Conservation (phyloP, 1,140 invertebrate genomes). For the Formica exsecta region DNA sequence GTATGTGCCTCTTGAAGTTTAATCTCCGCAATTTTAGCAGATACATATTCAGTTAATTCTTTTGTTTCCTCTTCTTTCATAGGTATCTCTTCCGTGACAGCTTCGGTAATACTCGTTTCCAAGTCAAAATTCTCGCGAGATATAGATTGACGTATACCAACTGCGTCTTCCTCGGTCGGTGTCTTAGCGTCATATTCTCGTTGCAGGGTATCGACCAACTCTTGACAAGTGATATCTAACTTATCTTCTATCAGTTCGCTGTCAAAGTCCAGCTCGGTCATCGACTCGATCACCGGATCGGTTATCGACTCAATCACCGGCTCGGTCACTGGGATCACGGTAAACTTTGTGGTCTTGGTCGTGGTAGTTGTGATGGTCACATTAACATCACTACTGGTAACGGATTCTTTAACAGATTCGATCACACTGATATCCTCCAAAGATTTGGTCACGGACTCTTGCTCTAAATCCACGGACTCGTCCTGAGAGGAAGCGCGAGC, state of each 20-base stretch:
- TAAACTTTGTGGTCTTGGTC: conserved; percentile 77
- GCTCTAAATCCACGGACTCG: conserved; percentile 63
- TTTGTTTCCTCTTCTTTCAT: conserved; percentile 20
- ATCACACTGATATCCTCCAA: conserved; percentile 75
- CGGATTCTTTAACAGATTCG: conserved; percentile 68
- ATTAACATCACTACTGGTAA: neutral
- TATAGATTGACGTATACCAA: neutral
- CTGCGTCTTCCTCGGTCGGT: conserved; percentile 76
- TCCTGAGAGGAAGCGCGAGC: conserved; percentile 63
- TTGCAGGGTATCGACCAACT: conserved; percentile 83
- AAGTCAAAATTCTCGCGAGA: neutral
- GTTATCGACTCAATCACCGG: conserved; percentile 56
- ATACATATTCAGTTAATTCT: neutral
- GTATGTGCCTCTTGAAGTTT: neutral
- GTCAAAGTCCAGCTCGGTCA: conserved; percentile 80
- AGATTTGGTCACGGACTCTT: conserved; percentile 72
- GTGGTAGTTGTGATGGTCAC: neutral
- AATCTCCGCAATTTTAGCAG: neutral
- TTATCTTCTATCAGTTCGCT: conserved; percentile 83
- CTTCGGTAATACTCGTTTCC: conserved; percentile 41
- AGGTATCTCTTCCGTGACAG: conserved; percentile 27
- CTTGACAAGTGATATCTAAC: conserved; percentile 83
- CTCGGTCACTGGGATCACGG: conserved; percentile 77
- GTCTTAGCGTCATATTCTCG: conserved; percentile 83
- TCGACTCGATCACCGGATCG: conserved; percentile 64